These are phyloP conservation scores for Sus scrofa DNA, from an alignment of 2,113 vertebrate genomes.

Conservation along the genomic window T2T-Sscrofa CM000813.6:51450001-51450500, in stretches of 20 bases:
- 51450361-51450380: neutral
- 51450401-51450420: neutral
- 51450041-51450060: too few relatives aligned
- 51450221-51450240: neutral
- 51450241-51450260: neutral
- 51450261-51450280: neutral
- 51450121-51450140: too few relatives aligned
- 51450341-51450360: neutral
- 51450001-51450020: too few relatives aligned
- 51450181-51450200: neutral
- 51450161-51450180: neutral
- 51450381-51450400: neutral
- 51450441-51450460: neutral
- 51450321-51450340: neutral
- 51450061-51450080: too few relatives aligned
- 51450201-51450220: neutral
- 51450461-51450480: neutral
- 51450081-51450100: too few relatives aligned
- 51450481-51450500: neutral
- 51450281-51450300: neutral
- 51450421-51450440: neutral
- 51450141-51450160: neutral
- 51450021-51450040: too few relatives aligned
- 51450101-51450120: too few relatives aligned
- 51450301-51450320: neutral